Base-by-base conservation (phyloP, 2,888 invertebrate genomes). In the Scaptomyza reducta region DNA sequence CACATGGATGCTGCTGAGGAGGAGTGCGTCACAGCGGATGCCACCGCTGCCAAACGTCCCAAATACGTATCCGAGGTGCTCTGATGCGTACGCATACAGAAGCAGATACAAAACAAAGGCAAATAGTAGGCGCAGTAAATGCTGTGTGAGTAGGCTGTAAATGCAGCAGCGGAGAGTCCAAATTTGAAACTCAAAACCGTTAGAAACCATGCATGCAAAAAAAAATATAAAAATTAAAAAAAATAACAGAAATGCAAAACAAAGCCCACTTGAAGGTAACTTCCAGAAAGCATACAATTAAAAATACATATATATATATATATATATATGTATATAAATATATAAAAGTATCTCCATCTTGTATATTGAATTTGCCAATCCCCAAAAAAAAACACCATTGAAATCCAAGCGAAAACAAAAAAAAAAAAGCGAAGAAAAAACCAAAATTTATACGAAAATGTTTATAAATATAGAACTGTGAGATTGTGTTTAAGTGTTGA, bases 1-100 rank as follows among this genome's bases (percentile, higher is more conserved):
- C 89, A 89, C 68, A 89, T 89, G 58, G 90, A 90, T 57, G 80
- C 85, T 55, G 83, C 82, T n/a, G 90, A 90, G 63, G 91, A 91
- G 68, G 91, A 91, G 70, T 91, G 91, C 66, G 85, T 87, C 44
- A 54, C 71, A 25, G 64, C 83, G 61, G 80, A 72, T 56, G 79
- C 68, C 62, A 74, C 87, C 35, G 76, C 64, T 47, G 79, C 89
- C 87, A 92, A 91, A 84, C 87, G 91, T 70, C 88, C 90, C 70
- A 91, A 91, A 85, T 91, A 90, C 71, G 79, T 89, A 38, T 88
- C 90, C 35, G 91, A 91, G 79, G 90, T 89, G 72, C 90, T 90
- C 88, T 90, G 90, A 90, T 90, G 88, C 86, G 90, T 88, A 74
- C 85, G 88, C 77, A 81, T 88, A 65, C 84, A 84, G 65, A 80